Base-by-base conservation (phyloP, 2,113 vertebrate species). In the Alethe diademata region DNA sequence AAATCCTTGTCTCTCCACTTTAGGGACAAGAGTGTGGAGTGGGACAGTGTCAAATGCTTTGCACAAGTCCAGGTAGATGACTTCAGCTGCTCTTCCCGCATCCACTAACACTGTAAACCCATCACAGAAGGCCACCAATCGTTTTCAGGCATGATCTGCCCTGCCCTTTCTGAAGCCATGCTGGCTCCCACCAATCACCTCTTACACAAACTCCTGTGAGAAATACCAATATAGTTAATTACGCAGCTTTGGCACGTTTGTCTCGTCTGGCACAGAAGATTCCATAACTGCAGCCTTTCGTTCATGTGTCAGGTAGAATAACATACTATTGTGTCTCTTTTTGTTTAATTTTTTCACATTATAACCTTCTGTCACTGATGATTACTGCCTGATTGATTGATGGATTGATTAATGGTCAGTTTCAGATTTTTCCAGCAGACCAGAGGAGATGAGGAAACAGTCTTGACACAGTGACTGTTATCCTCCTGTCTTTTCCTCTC, bases 361-460 rank as follows among this genome's bases (percentile, higher is more conserved):
- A 71, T 86, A 84, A 56, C 43, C 29, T 88, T 23, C 53, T 71
- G 83, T 89, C 94, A 78, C 43, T 38, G 86, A 40, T 91, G 79
- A 91, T 96, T 93, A 87, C 69, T 89, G 19, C 28, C 31, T 87
- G 89, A 92, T 78, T 92, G 93, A 94, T 69, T 76, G 96, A 95
- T 3, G 8, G 75, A 86, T 83, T 86, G 91, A 95, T 83, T 96
- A 93, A 80, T 62, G 38, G 75, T 83, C 42, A 14, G 78, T 91
- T 93, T 87, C 42, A 88, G 64, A 84, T 94, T 95, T 95, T 91
- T 92, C 61, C 22, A 76, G 54, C 1, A 3, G 67, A 73, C 31
- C 18, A 71, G 50, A 58, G 60, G 61, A 92, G 61, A 73, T 67
- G 72, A 89, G 36, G 88, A 84, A 95, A 29, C 29, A 67, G 43